Conservation (phyloP, 2,888 invertebrate species). For the Drosophila borborema region DNA sequence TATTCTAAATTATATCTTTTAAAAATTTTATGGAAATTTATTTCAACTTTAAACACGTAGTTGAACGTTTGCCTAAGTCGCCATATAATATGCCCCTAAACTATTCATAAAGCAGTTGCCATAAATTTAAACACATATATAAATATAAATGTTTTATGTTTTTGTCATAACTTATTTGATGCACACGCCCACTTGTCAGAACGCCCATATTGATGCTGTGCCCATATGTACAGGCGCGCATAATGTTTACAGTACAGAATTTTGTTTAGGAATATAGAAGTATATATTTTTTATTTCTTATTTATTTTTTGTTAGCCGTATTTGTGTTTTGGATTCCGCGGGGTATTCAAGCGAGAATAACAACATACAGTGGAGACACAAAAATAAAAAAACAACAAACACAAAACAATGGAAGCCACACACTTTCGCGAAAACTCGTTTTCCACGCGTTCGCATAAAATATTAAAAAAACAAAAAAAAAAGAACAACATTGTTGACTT, state of each 20-base stretch:
- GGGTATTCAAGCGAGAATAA: conserved; percentile 30
- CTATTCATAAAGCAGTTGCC: background rate
- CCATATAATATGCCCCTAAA: background rate
- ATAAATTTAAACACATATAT: background rate
- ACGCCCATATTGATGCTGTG: background rate
- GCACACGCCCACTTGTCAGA: conserved; percentile 3
- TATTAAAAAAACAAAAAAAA: conserved; percentile 31
- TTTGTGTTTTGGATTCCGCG: conserved; percentile 7
- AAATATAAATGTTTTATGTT: background rate
- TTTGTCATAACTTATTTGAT: background rate
- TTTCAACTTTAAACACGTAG: background rate
- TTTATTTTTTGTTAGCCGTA: conserved; percentile 19
- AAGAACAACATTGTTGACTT: conserved; percentile 19
- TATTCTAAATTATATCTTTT: too few species aligned
- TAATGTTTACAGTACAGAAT: conserved; percentile 5
- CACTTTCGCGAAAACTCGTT: conserved; percentile 79
- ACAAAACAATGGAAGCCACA: conserved; percentile 47
- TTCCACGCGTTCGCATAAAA: conserved; percentile 72
- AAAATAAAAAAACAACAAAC: background rate
- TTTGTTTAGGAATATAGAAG: conserved; percentile 17
- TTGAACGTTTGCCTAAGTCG: background rate
- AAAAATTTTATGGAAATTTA: too few species aligned
- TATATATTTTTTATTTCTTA: too few species aligned
- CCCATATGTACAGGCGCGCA: background rate
- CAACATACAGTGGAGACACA: conserved; percentile 28